Percentiles rank a stretch among this genome's conserved stretches.
Evolutionary conservation across 2,113 vertebrate genomes (phyloP).

Genomic region (Salvelinus alpinus): DNA sequence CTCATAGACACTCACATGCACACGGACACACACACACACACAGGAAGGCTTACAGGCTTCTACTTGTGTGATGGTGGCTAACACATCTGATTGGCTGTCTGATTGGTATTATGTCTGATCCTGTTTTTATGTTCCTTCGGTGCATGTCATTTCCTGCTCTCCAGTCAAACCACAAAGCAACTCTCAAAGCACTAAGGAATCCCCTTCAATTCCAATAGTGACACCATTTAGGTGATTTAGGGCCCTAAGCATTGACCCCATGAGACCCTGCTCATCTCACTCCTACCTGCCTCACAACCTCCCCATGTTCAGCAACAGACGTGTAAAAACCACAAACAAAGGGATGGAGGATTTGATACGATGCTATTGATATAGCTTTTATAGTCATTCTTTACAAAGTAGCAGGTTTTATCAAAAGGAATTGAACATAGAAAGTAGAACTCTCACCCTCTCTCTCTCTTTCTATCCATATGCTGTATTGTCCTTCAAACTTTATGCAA

Average conservation of each 20-base stretch:
- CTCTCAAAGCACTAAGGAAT: slow-evolving; percentile 7
- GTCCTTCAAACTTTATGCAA: too few relatives aligned
- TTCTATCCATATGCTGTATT: too few relatives aligned
- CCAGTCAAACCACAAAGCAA: neutral
- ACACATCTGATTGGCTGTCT: too few relatives aligned
- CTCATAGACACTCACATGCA: too few relatives aligned
- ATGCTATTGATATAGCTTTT: neutral
- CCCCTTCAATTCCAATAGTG: slow-evolving; percentile 12
- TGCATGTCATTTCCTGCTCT: neutral
- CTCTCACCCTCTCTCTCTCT: too few relatives aligned
- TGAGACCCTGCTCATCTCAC: neutral
- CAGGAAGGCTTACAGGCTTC: too few relatives aligned
- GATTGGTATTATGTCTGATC: neutral
- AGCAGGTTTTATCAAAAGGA: too few relatives aligned
- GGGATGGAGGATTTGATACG: neutral
- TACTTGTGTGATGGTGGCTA: neutral
- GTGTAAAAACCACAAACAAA: neutral
- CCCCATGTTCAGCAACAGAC: too few relatives aligned
- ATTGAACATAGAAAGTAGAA: too few relatives aligned
- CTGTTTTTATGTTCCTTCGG: neutral
- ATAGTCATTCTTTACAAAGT: too few relatives aligned
- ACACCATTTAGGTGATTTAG: slow-evolving; percentile 15
- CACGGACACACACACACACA: too few relatives aligned
- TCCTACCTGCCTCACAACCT: neutral
- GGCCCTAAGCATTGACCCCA: neutral